A percentile compares a stretch with the other conserved stretches of the same genome.
These are phyloP conservation scores for Beaufortia kweichowensis DNA, from an alignment of 2,113 vertebrate genomes.

Conservation along the genomic window DNA sequence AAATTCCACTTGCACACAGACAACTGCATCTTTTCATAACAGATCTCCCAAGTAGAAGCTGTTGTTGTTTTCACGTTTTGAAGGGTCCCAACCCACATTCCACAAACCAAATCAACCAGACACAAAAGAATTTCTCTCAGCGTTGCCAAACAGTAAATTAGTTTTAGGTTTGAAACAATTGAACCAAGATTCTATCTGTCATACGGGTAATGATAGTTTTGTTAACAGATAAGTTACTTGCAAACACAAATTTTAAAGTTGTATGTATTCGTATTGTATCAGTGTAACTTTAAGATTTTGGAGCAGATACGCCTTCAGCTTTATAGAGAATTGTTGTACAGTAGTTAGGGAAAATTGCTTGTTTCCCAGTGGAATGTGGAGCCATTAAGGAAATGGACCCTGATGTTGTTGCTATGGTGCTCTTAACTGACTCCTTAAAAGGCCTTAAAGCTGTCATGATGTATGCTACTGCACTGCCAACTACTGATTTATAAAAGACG, in stretches of 20 bases:
- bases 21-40: constrained; percentile 24
- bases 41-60: constrained; percentile 1
- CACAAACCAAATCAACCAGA: constrained; percentile 39
- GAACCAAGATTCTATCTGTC: neutral
- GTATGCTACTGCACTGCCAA: constrained; percentile 21
- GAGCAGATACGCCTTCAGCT: neutral
- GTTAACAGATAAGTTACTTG: neutral
- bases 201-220: constrained; percentile 1
- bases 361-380: constrained; percentile 24
- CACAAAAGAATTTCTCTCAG: constrained; percentile 7
- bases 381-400: constrained; percentile 42
- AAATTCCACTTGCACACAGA: neutral
- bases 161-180: too few relatives aligned
- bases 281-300: neutral
- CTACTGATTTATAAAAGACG: constrained; percentile 7
- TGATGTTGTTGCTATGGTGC: constrained; percentile 42
- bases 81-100: constrained; percentile 36
- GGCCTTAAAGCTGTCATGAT: constrained; percentile 18
- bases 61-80: constrained; percentile 27
- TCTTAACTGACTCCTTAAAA: constrained; percentile 33
- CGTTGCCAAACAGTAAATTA: constrained; percentile 24
- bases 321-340: neutral
- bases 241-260: neutral
- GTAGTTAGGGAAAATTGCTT: constrained; percentile 29
- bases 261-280: neutral